Conservation (phyloP, 2,797 vertebrate species). For the Allobates femoralis region DNA sequence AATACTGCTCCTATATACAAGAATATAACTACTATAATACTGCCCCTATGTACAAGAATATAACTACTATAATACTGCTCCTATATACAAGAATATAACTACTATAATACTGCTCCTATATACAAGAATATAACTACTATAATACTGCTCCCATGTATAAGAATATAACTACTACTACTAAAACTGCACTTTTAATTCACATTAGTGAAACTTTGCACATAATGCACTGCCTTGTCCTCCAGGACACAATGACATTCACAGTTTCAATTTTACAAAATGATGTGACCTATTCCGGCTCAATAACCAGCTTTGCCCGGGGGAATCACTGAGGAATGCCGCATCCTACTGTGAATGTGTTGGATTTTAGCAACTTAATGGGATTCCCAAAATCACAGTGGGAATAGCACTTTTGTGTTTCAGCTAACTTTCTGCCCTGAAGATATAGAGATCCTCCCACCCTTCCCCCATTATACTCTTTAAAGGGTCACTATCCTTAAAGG, state of each 20-base stretch:
- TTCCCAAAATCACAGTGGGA: slow-evolving; percentile 1
- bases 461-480: not conserved
- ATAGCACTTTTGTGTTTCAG: not conserved
- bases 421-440: not conserved
- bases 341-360: not conserved
- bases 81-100: too few relatives aligned
- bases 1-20: too few relatives aligned
- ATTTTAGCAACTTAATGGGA: slow-evolving; percentile 6
- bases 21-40: too few relatives aligned
- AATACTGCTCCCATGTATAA: too few relatives aligned
- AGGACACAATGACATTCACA: not conserved
- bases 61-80: too few relatives aligned
- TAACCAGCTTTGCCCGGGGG: not conserved
- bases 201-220: too few relatives aligned
- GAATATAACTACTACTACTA: too few relatives aligned
- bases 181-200: too few relatives aligned
- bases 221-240: not conserved
- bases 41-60: too few relatives aligned
- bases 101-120: too few relatives aligned
- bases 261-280: not conserved
- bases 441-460: not conserved
- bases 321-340: not conserved
- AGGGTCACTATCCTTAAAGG: not conserved
- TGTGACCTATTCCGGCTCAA: too few relatives aligned
- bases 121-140: too few relatives aligned